Evolutionary conservation across 2,113 vertebrate species (phyloP).

Genomic region (Ciconia boyciana): DNA sequence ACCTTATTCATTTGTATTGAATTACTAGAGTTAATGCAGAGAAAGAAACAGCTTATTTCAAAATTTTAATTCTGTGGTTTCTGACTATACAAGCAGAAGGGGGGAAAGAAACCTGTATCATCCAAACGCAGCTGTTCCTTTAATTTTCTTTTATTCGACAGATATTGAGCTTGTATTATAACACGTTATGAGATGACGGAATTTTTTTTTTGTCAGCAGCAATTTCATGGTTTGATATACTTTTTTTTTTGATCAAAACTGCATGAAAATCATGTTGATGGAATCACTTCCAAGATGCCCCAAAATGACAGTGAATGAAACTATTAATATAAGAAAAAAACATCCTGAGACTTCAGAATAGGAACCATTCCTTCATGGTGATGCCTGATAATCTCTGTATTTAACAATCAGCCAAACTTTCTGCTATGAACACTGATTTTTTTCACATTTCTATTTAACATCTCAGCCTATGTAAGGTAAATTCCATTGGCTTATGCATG

Average conservation of each 20-base stretch:
- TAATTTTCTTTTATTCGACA: background rate
- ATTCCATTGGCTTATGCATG: background rate
- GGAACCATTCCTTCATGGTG: background rate
- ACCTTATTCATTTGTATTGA: background rate
- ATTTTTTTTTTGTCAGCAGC: background rate
- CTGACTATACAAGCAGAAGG: background rate
- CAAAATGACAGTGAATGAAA: background rate
- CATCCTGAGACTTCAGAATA: background rate
- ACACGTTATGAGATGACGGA: background rate
- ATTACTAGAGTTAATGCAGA: background rate
- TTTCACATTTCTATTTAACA: background rate
- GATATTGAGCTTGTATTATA: conserved; percentile 1
- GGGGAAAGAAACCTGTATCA: background rate
- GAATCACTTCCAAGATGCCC: background rate
- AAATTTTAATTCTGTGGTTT: background rate
- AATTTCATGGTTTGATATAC: conserved; percentile 36
- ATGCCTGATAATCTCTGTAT: background rate
- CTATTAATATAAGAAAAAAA: background rate
- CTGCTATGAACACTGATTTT: background rate
- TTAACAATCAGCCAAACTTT: conserved; percentile 5
- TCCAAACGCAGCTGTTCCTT: background rate
- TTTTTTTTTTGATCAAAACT: conserved; percentile 45
- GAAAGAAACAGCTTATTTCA: background rate
- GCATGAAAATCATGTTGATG: conserved; percentile 25
- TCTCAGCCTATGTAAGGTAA: background rate